phyloP scores from a whole-genome alignment of 2,888 invertebrate species.

The Caenorhabditis virilis region DNA sequence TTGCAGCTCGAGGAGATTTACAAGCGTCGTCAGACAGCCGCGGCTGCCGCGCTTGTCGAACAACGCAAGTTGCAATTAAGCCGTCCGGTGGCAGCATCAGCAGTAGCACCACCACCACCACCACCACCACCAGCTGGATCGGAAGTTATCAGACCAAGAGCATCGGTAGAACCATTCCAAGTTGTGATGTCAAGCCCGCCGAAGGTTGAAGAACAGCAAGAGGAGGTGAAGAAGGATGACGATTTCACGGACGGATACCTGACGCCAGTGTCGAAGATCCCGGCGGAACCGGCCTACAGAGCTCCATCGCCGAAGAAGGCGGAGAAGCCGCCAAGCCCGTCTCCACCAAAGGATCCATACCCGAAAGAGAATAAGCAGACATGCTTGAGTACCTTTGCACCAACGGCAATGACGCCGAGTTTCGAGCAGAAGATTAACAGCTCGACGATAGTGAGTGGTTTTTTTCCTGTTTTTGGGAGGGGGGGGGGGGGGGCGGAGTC shows the following conservation, averaged over 20 bases:
- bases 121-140: background rate
- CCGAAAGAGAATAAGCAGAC: constrained; percentile 25
- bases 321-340: constrained; percentile 29
- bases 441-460: no score
- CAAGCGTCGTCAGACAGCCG: constrained; percentile 72
- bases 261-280: constrained; percentile 21
- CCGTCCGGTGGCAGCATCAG: constrained; percentile 4
- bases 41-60: constrained; percentile 81
- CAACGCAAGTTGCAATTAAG: constrained; percentile 55
- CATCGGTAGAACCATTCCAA: constrained; percentile 66
- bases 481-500: no score
- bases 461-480: no score
- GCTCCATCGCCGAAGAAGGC: constrained; percentile 9
- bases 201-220: constrained; percentile 4
- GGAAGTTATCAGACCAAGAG: constrained; percentile 57
- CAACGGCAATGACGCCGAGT: no score
- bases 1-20: constrained; percentile 85
- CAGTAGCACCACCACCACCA: constrained; percentile 38
- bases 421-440: constrained; percentile 30
- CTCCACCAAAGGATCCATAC: constrained; percentile 46
- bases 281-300: constrained; percentile 14
- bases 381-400: no score
- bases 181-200: constrained; percentile 15
- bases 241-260: constrained; percentile 23
- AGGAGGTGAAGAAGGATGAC: no score